Conservation (phyloP, 2,797 vertebrate species). For the Ispidina picta region DNA sequence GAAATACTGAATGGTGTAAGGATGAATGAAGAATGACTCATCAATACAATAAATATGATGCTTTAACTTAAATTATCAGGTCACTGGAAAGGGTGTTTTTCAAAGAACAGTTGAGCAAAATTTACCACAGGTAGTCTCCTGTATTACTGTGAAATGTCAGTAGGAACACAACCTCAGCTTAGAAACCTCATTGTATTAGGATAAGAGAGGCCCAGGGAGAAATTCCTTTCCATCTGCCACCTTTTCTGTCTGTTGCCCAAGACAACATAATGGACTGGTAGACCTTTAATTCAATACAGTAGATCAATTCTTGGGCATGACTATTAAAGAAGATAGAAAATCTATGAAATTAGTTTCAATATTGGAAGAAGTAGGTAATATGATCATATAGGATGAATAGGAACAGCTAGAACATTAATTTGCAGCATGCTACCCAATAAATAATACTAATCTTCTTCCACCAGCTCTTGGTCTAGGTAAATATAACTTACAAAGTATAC, state of each 20-base stretch:
- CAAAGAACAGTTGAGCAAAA: neutral
- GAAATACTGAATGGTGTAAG: neutral
- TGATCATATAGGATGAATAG: neutral
- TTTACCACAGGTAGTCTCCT: neutral
- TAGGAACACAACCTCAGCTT: neutral
- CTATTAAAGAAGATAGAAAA: neutral
- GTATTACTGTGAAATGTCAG: neutral
- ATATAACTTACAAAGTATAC: neutral
- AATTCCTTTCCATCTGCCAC: neutral
- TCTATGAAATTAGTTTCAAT: neutral
- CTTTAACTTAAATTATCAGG: neutral
- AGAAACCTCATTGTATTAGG: neutral
- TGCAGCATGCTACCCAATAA: neutral
- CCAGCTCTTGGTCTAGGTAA: neutral
- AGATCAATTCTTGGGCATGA: neutral
- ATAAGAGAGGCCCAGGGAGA: neutral
- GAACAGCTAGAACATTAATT: neutral
- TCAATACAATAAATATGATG: neutral
- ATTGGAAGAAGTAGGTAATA: neutral
- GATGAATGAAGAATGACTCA: neutral
- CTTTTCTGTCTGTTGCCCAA: neutral
- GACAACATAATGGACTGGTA: neutral
- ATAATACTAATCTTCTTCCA: neutral
- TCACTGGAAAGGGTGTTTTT: neutral
- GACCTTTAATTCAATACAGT: neutral